Percentiles rank a stretch among this genome's conserved stretches.
phyloP scores from a whole-genome alignment of 1,140 invertebrate genomes.

The Anoplolepis gracilipes region DNA sequence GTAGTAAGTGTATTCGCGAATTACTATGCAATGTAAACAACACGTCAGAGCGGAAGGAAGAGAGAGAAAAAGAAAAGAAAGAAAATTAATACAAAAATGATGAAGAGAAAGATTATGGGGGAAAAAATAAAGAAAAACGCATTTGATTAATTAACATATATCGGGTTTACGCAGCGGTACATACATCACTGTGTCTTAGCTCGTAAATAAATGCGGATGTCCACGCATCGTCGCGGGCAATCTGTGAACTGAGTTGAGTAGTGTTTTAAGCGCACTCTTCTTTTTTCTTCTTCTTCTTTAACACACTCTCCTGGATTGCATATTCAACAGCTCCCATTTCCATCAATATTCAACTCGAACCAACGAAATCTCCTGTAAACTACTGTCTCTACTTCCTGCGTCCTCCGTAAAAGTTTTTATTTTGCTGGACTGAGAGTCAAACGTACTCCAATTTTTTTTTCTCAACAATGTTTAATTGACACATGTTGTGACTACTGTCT shows the following conservation, averaged over 20 bases:
- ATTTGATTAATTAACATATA: conserved; percentile 39
- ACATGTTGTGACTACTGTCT: neutral
- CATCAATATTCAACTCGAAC: neutral
- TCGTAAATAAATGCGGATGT: conserved; percentile 71
- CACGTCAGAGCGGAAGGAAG: conserved; percentile 35
- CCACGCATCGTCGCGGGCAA: conserved; percentile 51
- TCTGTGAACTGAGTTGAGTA: conserved; percentile 71
- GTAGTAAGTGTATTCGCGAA: conserved; percentile 73
- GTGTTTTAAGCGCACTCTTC: conserved; percentile 49
- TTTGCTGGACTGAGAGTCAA: neutral
- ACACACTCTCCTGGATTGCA: neutral
- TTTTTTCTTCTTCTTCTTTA: conserved; percentile 32
- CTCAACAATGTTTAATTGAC: neutral
- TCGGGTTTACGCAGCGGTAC: conserved; percentile 63
- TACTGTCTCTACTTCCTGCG: neutral
- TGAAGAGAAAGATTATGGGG: neutral
- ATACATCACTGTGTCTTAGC: conserved; percentile 70
- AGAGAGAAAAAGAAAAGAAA: neutral
- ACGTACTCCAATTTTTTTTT: neutral
- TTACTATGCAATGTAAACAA: conserved; percentile 56
- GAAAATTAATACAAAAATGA: neutral
- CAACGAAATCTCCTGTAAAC: conserved; percentile 1
- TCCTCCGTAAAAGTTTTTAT: neutral
- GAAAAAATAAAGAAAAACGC: conserved; percentile 39
- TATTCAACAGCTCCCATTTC: conserved; percentile 7